phyloP scores from a whole-genome alignment of 1,140 invertebrate genomes.

The Hormaphis cornu region DNA sequence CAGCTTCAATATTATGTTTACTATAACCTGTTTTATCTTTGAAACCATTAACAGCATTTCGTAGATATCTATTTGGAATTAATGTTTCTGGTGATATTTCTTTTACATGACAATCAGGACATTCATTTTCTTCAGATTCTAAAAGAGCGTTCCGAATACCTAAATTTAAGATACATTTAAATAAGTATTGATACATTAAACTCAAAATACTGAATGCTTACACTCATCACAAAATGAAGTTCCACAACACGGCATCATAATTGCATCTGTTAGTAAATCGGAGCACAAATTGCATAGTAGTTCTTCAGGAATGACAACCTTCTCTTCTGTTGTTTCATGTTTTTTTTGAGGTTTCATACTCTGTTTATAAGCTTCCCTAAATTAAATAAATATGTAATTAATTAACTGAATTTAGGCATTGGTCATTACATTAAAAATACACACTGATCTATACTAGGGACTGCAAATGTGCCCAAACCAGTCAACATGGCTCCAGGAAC shows the following conservation, averaged over 20 bases:
- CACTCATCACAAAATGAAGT: conserved; percentile 98
- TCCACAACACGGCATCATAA: conserved; percentile 94
- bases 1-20: conserved; percentile 7
- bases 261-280: conserved; percentile 87
- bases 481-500: conserved; percentile 88
- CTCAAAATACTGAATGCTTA: conserved; percentile 48
- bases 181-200: background rate
- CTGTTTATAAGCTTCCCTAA: conserved; percentile 66
- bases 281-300: conserved; percentile 83
- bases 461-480: conserved; percentile 81
- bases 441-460: conserved; percentile 84
- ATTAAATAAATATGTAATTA: conserved; percentile 39
- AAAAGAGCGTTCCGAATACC: conserved; percentile 77
- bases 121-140: conserved; percentile 89
- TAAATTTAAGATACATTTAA: conserved; percentile 40
- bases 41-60: conserved; percentile 78
- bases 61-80: conserved; percentile 83
- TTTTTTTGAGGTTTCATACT: conserved; percentile 53
- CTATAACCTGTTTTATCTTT: conserved; percentile 81
- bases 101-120: conserved; percentile 85
- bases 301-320: conserved; percentile 78
- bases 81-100: conserved; percentile 85
- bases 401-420: background rate
- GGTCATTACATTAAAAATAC: conserved; percentile 41
- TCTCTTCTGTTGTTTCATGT: conserved; percentile 48